Percentiles rank a stretch among this genome's conserved stretches.
These are phyloP conservation scores for Rhyzopertha dominica DNA, from an alignment of 1,140 invertebrate genomes.

Conservation along the genomic window DNA sequence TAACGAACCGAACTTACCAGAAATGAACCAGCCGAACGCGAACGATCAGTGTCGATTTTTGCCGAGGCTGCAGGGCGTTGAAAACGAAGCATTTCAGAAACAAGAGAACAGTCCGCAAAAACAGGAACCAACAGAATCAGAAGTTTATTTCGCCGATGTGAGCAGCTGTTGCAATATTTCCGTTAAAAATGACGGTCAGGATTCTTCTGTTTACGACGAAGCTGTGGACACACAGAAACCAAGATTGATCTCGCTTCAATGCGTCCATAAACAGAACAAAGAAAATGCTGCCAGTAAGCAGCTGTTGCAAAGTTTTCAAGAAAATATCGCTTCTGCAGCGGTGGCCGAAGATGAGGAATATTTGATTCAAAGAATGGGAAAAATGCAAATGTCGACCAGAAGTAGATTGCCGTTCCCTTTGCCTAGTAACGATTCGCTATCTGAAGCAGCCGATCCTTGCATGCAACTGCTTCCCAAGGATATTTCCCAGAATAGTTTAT, in stretches of 20 bases:
- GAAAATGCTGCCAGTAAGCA: constrained; percentile 21
- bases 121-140: constrained; percentile 61
- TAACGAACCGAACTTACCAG: constrained; percentile 32
- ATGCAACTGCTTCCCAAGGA: constrained; percentile 48
- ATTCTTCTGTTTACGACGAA: constrained; percentile 46
- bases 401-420: constrained; percentile 55
- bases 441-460: constrained; percentile 34
- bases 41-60: constrained; percentile 37
- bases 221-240: constrained; percentile 40
- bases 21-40: constrained; percentile 18
- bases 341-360: constrained; percentile 52
- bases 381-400: constrained; percentile 53
- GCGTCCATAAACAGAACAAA: constrained; percentile 21
- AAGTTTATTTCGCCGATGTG: constrained; percentile 80
- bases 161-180: constrained; percentile 78
- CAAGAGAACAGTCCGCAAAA: constrained; percentile 52
- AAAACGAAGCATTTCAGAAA: constrained; percentile 61
- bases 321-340: constrained; percentile 26
- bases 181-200: constrained; percentile 54
- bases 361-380: constrained; percentile 49
- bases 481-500: constrained; percentile 51
- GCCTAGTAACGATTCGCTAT: constrained; percentile 38
- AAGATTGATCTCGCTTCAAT: constrained; percentile 33
- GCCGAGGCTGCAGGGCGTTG: constrained; percentile 54
- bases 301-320: constrained; percentile 30